These are phyloP conservation scores for Chlamydotis undulata DNA, from an alignment of 2,113 vertebrate species.

Conservation along the genomic window DNA sequence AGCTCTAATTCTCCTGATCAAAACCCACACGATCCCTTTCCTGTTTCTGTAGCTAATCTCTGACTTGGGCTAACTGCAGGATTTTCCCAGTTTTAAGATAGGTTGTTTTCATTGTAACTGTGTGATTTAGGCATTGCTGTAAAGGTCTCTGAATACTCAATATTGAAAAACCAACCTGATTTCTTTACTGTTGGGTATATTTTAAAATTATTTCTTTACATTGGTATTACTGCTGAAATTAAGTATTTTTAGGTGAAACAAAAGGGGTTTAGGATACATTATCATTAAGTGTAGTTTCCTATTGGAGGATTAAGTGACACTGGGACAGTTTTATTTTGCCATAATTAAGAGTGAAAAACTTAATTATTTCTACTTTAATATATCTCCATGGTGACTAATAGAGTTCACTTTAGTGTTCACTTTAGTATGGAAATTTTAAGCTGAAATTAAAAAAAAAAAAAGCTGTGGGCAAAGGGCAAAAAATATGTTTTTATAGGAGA, in stretches of 20 bases:
- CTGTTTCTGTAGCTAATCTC: background rate
- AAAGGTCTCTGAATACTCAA: background rate
- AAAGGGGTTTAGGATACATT: background rate
- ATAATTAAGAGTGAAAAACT: background rate
- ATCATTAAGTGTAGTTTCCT: background rate
- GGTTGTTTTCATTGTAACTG: background rate
- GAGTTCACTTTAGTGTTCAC: background rate
- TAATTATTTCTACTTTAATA: slow-evolving; percentile 3
- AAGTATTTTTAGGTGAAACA: background rate
- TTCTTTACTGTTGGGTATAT: background rate
- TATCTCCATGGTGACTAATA: background rate
- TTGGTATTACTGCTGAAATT: background rate
- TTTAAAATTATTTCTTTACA: background rate
- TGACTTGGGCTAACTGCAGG: background rate
- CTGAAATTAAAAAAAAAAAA: background rate
- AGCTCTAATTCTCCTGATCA: background rate
- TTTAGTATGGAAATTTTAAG: background rate
- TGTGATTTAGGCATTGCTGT: background rate
- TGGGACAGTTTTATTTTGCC: background rate
- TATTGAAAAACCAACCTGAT: background rate
- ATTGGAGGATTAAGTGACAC: background rate
- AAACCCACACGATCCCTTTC: background rate
- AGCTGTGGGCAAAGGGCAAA: background rate
- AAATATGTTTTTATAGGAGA: background rate
- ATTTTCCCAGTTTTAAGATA: background rate